Evolutionary conservation across 1,140 invertebrate genomes (phyloP).

Genomic region (Pseudomyrmex pallidus): DNA sequence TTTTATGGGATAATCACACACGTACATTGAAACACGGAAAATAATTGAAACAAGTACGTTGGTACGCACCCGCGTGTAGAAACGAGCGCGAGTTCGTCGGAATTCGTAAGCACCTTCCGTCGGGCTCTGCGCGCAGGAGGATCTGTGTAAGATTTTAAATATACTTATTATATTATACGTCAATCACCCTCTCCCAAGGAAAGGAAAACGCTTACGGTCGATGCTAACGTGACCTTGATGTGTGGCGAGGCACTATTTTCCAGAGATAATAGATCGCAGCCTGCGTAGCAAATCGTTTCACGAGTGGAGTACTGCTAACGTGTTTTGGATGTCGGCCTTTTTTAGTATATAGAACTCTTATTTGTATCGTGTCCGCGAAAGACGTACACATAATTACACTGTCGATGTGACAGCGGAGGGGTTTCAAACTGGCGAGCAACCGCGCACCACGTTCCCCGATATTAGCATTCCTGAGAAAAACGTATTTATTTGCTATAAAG

Average conservation of each 20-base stretch:
- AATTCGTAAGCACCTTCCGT: slow-evolving; percentile 2
- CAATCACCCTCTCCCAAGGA: slow-evolving; percentile 64
- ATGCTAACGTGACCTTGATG: slow-evolving; percentile 50
- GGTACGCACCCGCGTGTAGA: slow-evolving; percentile 50
- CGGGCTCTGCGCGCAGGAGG: background rate
- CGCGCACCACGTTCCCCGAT: slow-evolving; percentile 48
- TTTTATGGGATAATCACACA: slow-evolving; percentile 73
- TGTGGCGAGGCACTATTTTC: slow-evolving; percentile 36
- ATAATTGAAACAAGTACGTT: slow-evolving; percentile 61
- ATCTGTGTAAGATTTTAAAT: background rate
- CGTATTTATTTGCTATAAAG: slow-evolving; percentile 40
- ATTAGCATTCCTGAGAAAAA: slow-evolving; percentile 53
- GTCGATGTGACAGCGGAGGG: slow-evolving; percentile 48
- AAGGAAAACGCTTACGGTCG: slow-evolving; percentile 45
- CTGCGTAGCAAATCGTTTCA: slow-evolving; percentile 51
- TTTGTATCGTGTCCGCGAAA: slow-evolving; percentile 33
- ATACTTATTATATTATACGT: slow-evolving; percentile 16
- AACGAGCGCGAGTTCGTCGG: slow-evolving; percentile 56
- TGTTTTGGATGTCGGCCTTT: slow-evolving; percentile 57
- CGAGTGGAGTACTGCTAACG: slow-evolving; percentile 44
- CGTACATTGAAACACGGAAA: slow-evolving; percentile 54
- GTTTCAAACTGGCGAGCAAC: slow-evolving; percentile 59
- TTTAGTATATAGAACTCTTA: slow-evolving; percentile 47
- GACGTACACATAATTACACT: slow-evolving; percentile 18
- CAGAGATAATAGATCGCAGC: slow-evolving; percentile 3